Percentiles rank a stretch among this genome's conserved stretches.
phyloP scores from a whole-genome alignment of 2,888 invertebrate genomes.

The Philhelius pedissequus region DNA sequence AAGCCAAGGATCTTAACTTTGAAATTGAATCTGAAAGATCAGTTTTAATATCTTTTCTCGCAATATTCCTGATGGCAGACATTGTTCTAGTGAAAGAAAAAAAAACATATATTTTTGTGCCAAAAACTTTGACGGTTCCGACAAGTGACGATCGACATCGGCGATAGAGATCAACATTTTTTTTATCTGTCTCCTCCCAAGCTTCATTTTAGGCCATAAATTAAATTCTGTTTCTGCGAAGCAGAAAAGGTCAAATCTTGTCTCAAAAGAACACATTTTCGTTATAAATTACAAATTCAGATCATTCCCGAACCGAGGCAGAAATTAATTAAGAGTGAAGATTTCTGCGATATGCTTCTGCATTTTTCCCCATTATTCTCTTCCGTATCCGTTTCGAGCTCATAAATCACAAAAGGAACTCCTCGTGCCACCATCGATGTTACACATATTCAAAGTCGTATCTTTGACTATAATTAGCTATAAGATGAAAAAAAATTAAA shows the following conservation, averaged over 20 bases:
- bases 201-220: slow-evolving; percentile 35
- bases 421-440: not conserved
- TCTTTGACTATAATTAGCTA: slow-evolving; percentile 59
- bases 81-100: not conserved
- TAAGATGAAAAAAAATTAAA: slow-evolving; percentile 5
- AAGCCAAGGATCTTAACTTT: not conserved
- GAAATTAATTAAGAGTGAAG: slow-evolving; percentile 61
- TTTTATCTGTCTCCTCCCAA: not conserved
- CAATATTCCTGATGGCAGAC: not conserved
- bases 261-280: slow-evolving; percentile 16
- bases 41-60: too few species aligned
- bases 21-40: not conserved
- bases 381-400: slow-evolving; percentile 1
- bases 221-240: slow-evolving; percentile 48
- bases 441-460: slow-evolving; percentile 29
- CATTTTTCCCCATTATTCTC: slow-evolving; percentile 9
- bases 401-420: not conserved
- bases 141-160: slow-evolving; percentile 6
- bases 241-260: not conserved
- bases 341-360: slow-evolving; percentile 40
- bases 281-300: slow-evolving; percentile 54
- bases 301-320: slow-evolving; percentile 19
- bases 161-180: not conserved
- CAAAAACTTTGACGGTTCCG: not conserved
- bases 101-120: not conserved